Evolutionary conservation across 2,113 vertebrate species (phyloP).

Genomic region (Eudorcas thomsonii): DNA sequence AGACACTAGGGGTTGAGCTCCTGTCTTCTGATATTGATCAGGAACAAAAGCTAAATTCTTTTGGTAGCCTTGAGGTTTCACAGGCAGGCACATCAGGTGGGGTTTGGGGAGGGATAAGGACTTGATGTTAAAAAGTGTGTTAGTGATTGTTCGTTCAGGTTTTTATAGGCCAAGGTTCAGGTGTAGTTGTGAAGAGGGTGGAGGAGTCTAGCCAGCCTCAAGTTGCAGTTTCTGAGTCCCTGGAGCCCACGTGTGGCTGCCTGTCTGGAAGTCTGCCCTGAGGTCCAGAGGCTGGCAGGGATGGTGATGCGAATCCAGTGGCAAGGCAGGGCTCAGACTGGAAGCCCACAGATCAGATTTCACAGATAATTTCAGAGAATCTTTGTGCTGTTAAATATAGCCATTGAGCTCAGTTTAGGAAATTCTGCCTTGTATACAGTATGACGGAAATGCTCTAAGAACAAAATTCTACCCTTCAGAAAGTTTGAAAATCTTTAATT

Average conservation of each 20-base stretch:
- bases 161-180: background rate
- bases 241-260: background rate
- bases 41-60: background rate
- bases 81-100: background rate
- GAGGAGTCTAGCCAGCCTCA: background rate
- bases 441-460: background rate
- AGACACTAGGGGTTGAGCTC: background rate
- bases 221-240: background rate
- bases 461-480: background rate
- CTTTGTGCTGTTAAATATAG: background rate
- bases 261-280: background rate
- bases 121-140: background rate
- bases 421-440: background rate
- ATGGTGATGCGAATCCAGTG: background rate
- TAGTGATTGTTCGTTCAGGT: background rate
- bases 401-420: background rate
- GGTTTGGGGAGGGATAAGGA: background rate
- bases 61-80: background rate
- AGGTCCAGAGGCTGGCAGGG: background rate
- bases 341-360: background rate
- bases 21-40: background rate
- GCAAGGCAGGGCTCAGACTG: background rate
- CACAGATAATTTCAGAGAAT: background rate
- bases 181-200: background rate
- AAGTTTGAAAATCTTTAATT: background rate